Evolutionary conservation across 2,797 vertebrate species (phyloP).

Genomic region (Gallinago solitaria): DNA sequence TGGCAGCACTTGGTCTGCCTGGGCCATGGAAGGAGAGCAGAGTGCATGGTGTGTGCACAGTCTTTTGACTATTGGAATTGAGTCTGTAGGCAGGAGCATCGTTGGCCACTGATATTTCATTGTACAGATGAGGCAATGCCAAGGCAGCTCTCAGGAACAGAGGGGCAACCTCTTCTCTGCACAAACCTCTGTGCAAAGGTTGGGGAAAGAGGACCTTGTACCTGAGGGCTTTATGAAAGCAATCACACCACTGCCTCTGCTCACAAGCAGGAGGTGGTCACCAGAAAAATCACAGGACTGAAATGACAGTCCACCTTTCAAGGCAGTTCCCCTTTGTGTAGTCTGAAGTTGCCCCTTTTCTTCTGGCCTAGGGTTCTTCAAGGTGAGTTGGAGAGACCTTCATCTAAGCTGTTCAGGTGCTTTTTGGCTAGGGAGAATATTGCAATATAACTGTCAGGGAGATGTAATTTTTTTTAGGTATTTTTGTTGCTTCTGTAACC

Average conservation of each 20-base stretch:
- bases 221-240: neutral
- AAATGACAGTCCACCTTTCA: neutral
- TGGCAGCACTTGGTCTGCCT: neutral
- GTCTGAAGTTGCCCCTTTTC: neutral
- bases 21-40: neutral
- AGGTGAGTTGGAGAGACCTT: neutral
- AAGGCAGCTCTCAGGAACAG: neutral
- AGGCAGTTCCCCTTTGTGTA: neutral
- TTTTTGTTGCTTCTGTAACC: neutral
- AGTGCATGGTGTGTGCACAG: neutral
- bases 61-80: neutral
- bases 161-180: neutral
- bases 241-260: neutral
- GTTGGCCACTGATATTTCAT: neutral
- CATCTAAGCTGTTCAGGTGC: neutral
- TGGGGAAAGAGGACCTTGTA: neutral
- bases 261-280: neutral
- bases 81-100: neutral
- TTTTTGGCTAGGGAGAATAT: neutral
- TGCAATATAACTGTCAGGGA: neutral
- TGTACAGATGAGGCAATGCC: neutral
- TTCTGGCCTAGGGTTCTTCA: neutral
- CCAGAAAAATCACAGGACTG: neutral
- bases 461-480: neutral
- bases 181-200: neutral